phyloP scores from a whole-genome alignment of 2,888 invertebrate genomes.

The Drosophila anceps region DNA sequence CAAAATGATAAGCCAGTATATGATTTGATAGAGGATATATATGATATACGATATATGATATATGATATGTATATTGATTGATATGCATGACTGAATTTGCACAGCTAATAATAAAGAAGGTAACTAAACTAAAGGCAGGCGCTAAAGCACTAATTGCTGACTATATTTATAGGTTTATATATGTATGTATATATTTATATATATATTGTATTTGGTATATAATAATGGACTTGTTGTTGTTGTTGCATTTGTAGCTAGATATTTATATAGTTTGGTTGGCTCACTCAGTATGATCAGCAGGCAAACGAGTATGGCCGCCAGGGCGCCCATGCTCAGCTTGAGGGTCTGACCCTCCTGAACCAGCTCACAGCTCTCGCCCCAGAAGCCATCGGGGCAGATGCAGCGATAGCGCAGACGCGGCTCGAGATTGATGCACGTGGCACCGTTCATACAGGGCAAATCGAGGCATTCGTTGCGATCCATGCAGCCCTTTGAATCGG shows the following conservation, averaged over 20 bases:
- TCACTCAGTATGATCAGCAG: conserved; percentile 98
- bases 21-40: conserved; percentile 7
- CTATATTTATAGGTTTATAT: conserved; percentile 18
- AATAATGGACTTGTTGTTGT: conserved; percentile 19
- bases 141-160: conserved; percentile 60
- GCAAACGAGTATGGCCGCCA: conserved; percentile 98
- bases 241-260: conserved; percentile 30
- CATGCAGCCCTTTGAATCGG: conserved; percentile 96
- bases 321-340: conserved; percentile 97
- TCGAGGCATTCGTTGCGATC: conserved; percentile 98
- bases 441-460: conserved; percentile 96
- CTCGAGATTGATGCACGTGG: conserved; percentile 96
- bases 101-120: conserved; percentile 45
- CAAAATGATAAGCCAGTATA: conserved; percentile 45
- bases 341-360: conserved; percentile 97
- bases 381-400: conserved; percentile 95
- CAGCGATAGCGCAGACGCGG: conserved; percentile 94
- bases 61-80: conserved; percentile 9
- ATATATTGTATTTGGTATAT: not conserved
- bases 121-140: conserved; percentile 43
- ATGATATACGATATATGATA: conserved; percentile 3
- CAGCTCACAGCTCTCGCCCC: conserved; percentile 97
- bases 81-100: conserved; percentile 37
- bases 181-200: conserved; percentile 7
- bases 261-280: conserved; percentile 85